Evolutionary conservation across 2,113 vertebrate genomes (phyloP).

Genomic region (Pongo pygmaeus): DNA sequence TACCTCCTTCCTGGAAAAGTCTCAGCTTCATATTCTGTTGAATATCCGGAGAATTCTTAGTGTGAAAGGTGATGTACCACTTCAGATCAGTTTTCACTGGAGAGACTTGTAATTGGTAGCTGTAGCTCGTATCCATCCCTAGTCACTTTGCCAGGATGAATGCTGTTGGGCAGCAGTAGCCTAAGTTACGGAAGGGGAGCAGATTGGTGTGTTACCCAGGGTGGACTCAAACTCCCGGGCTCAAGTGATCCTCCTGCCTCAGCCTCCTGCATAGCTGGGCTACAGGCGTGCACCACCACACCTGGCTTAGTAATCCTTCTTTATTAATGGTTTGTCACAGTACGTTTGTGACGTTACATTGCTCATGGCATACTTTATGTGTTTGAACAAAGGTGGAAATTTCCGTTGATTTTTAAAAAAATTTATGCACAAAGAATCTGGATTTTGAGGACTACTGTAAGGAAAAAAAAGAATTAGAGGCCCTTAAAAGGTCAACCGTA

Average conservation of each 20-base stretch:
- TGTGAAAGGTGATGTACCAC: neutral
- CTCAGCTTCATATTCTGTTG: slow-evolving; percentile 13
- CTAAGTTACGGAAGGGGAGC: neutral
- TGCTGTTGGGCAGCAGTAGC: neutral
- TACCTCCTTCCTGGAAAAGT: slow-evolving; percentile 48
- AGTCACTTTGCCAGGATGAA: slow-evolving; percentile 33
- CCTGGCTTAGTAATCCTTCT: neutral
- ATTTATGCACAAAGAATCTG: neutral
- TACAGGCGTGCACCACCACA: neutral
- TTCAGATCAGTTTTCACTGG: neutral
- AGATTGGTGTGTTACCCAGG: neutral
- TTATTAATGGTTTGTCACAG: neutral
- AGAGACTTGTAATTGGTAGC: neutral
- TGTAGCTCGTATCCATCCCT: neutral
- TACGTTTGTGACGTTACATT: neutral
- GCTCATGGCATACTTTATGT: neutral
- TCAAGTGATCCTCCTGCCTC: neutral
- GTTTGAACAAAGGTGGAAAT: slow-evolving; percentile 30
- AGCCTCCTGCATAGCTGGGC: neutral
- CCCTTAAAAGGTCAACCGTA: neutral
- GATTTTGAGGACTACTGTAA: neutral
- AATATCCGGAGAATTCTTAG: neutral
- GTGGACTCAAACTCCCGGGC: neutral
- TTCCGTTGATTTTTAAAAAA: neutral
- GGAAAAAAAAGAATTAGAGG: neutral